Base-by-base conservation (phyloP, 2,888 invertebrate species). In the Antitype chi region DNA sequence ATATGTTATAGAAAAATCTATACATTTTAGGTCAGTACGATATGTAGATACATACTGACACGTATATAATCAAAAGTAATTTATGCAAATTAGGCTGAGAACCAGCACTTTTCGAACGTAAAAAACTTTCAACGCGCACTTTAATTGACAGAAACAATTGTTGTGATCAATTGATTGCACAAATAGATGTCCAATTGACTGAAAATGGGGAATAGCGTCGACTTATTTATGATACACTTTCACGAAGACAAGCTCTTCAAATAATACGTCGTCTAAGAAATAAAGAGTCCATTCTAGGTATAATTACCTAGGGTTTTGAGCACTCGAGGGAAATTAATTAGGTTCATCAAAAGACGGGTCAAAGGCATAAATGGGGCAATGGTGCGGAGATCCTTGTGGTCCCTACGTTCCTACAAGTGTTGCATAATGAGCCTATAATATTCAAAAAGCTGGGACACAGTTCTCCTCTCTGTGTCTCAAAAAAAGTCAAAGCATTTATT, bases 71-170 rank as follows among this genome's bases (percentile, higher is more conserved):
- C n/a, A n/a, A n/a, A n/a, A n/a, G n/a, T n/a, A n/a, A n/a, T n/a
- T n/a, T n/a, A n/a, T n/a, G n/a, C n/a, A n/a, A n/a, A n/a, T n/a
- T n/a, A n/a, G n/a, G n/a, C n/a, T n/a, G n/a, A n/a, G n/a, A n/a
- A n/a, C n/a, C n/a, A n/a, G n/a, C n/a, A n/a, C n/a, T n/a, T n/a
- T n/a, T n/a, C n/a, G n/a, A n/a, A n/a, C n/a, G n/a, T n/a, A n/a
- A n/a, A 17, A 28, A 17, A 17, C 59, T 28, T 59, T 28, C 25
- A 59, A 59, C 59, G 28, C 28, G n/a, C 53, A 53, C 17, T 28
- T 73, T 73, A 69, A 73, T 73, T 32, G 68, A 49, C 68, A 73
- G 43, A 2, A 11, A 47, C 68, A 57, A 73, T 68, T 68, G 57
- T 7, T 38, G 59, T 59, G 55, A 74, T 53, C 53, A 62, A 62